A percentile compares a stretch with the other conserved stretches of the same genome.
These are phyloP conservation scores for Austrolebias charrua DNA, from an alignment of 2,797 vertebrate genomes.

Conservation along the genomic window DNA sequence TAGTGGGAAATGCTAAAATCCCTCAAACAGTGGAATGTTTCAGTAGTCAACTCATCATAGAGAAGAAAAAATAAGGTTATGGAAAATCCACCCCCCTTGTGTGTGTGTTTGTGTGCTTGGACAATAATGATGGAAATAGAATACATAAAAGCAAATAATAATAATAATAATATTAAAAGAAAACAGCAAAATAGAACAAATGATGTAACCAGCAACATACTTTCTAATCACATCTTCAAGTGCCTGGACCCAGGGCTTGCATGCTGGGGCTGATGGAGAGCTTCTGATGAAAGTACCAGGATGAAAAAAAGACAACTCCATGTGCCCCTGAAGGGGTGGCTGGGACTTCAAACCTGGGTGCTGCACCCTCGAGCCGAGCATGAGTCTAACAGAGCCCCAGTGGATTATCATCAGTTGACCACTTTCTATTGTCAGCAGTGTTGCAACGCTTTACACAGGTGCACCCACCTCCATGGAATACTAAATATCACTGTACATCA, in stretches of 20 bases:
- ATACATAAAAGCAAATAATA: constrained; percentile 36
- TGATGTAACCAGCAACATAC: constrained; percentile 58
- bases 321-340: constrained; percentile 17
- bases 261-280: constrained; percentile 49
- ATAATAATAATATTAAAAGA: constrained; percentile 4
- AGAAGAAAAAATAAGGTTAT: constrained; percentile 50
- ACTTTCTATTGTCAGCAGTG: constrained; percentile 50
- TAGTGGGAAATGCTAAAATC: constrained; percentile 65
- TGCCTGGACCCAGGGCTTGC: constrained; percentile 52
- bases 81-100: constrained; percentile 60
- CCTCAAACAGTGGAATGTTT: constrained; percentile 79
- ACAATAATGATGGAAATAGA: constrained; percentile 53
- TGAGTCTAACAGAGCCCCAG: constrained; percentile 32
- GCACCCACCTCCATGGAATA: constrained; percentile 60
- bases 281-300: constrained; percentile 53
- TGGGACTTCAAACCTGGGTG: constrained; percentile 33
- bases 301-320: constrained; percentile 39
- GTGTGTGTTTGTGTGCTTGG: constrained; percentile 60
- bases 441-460: constrained; percentile 62
- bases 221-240: constrained; percentile 64
- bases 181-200: constrained; percentile 46
- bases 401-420: constrained; percentile 49
- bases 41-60: constrained; percentile 74
- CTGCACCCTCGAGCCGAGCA: constrained; percentile 32
- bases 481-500: constrained; percentile 70